Evolutionary conservation across 2,797 vertebrate genomes (phyloP), one percentile per base, ranked within the genome.

Genomic region (Lacerta bilineata): DNA sequence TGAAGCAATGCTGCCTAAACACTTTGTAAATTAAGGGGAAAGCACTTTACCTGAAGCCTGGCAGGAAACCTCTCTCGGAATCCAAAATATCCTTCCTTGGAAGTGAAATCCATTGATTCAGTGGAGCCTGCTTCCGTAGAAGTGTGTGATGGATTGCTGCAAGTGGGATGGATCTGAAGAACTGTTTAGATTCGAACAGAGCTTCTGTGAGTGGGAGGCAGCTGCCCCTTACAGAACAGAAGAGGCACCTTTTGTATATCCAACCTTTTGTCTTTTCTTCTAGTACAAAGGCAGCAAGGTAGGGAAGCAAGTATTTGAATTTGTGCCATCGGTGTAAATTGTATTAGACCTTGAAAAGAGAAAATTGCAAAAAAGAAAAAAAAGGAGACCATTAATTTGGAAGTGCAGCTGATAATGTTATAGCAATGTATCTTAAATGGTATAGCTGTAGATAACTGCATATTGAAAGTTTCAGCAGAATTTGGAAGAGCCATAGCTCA

Each of bases 371-470:
- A 79, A 39, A 69, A 18, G 15, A n/a, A 1, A 17, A 36, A 36
- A 69, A n/a, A 3, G 4, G n/a, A 33, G 20, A 10, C 5, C 64
- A 23, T 81, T 74, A 2, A 43, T 85, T 81, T 66, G 25, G 17
- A 15, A 8, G 80, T 76, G 27, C 2, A 55, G 59, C 68, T 27
- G 27, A 50, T 66, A 68, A 55, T 36, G 41, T 20, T 15, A 29
- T 50, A 75, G n/a, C 18, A 74, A 50, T 55, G 20, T 64, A 46
- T 75, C 29, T 29, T 64, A 74, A 64, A 80, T 72, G 36, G 13
- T 76, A 85, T 85, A 89, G 39, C 43, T 84, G 77, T 85, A 75
- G 78, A 80, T 85, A 50, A 23, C 43, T 68, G 46, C 78, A 69
- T 84, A 78, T 66, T 23, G 39, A 68, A 76, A 39, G 25, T 23